Base-by-base conservation (phyloP, 2,888 invertebrate species). In the Neria commutata region DNA sequence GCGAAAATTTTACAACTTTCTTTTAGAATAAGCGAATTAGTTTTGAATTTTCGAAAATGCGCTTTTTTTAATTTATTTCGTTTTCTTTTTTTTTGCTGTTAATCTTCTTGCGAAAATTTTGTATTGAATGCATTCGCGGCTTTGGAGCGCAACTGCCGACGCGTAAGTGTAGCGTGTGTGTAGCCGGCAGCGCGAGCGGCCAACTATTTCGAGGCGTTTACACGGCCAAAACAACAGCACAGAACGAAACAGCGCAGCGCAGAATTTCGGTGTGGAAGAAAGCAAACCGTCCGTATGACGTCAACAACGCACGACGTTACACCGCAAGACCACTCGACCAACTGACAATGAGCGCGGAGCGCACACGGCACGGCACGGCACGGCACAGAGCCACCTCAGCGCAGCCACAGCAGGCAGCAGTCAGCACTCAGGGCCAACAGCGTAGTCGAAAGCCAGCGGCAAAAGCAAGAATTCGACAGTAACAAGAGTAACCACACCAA, bases 311-410 rank as follows among this genome's bases (percentile, higher is more conserved):
- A 68, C 67, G 66, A 63, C 61, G 47, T 64, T 49, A 66, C 67
- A 66, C 62, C 60, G 65, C 69, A 66, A 69, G 63, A 67, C 67
- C 63, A 63, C 67, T 66, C 66, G 63, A 63, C 56, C 46, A 49
- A 48, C 48, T 48, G 48, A 25, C 24, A 49, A 49, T 33, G 34
- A 49, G 33, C 49, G 29, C 56, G 63, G 52, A 49, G 60, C 54
- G 52, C 55, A 49, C 48, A 40, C 45, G 34, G 19, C 42, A 16
- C 49, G 8, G n/a, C n/a, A n/a, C n/a, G n/a, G n/a, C n/a, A n/a
- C n/a, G n/a, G n/a, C n/a, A n/a, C n/a, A n/a, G n/a, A n/a, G n/a
- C n/a, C n/a, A n/a, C n/a, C n/a, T n/a, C n/a, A n/a, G n/a, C n/a
- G n/a, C n/a, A n/a, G n/a, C n/a, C n/a, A n/a, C n/a, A n/a, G n/a